Percentiles rank a stretch among this genome's conserved stretches.
phyloP scores from a whole-genome alignment of 1,140 invertebrate species.

The Triops cancriformis region DNA sequence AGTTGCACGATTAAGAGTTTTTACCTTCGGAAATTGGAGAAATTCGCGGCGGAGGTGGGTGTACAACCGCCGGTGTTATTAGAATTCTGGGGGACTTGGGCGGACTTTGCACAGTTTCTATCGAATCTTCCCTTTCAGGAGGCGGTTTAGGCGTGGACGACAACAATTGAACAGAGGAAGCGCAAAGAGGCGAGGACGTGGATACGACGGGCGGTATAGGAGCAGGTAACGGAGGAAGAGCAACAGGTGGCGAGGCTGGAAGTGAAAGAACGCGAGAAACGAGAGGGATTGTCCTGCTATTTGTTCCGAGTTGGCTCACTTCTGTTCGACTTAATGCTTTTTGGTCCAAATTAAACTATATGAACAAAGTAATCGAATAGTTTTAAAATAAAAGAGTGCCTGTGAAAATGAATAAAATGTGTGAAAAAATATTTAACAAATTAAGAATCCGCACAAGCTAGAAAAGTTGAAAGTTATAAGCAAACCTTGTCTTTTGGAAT shows the following conservation, averaged over 20 bases:
- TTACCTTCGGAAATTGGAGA: background rate
- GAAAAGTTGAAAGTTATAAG: background rate
- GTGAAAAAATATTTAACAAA: background rate
- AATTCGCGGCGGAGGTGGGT: background rate
- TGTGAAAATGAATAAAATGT: background rate
- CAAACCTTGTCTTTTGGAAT: background rate
- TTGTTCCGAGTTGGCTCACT: background rate
- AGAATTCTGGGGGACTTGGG: background rate
- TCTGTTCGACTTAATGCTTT: background rate
- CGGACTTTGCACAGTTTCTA: background rate
- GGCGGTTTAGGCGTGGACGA: background rate
- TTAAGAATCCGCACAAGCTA: background rate
- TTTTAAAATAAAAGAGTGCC: no score
- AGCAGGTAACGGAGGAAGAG: background rate
- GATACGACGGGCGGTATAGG: background rate
- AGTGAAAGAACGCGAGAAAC: background rate
- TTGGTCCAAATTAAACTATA: background rate
- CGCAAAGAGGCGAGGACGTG: no score
- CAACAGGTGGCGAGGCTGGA: background rate
- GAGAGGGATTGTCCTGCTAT: background rate
- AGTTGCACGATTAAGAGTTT: background rate
- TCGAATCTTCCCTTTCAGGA: background rate
- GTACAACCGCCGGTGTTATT: background rate
- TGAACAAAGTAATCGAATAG: background rate
- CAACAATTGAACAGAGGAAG: background rate